A percentile compares a stretch with the other conserved stretches of the same genome.
Conservation (phyloP, 2,797 vertebrate genomes). For the Pitangus sulphuratus region DNA sequence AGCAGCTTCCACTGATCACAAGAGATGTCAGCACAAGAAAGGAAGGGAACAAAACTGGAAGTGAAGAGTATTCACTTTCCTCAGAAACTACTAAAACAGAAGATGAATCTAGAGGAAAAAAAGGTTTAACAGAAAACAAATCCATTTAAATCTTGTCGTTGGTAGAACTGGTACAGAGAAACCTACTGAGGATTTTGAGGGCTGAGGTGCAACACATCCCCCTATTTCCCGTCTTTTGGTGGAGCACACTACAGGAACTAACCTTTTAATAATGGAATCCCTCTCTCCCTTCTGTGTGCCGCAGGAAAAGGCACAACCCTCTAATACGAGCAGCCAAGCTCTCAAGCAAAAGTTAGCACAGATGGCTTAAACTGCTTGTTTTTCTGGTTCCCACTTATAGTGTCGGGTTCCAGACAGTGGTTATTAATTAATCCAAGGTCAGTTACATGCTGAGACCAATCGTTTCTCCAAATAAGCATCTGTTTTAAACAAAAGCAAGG, state of each 20-base stretch:
- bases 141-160: not conserved
- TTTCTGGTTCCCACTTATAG: not conserved
- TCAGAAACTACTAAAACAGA: not conserved
- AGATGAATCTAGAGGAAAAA: not conserved
- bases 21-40: not conserved
- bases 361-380: not conserved
- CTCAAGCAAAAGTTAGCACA: not conserved
- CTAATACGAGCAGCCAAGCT: not conserved
- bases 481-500: not conserved
- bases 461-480: not conserved
- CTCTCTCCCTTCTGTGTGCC: not conserved
- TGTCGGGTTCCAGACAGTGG: not conserved
- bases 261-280: not conserved
- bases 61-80: not conserved
- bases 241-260: not conserved
- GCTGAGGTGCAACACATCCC: not conserved
- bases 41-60: not conserved
- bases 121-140: not conserved
- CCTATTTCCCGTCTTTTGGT: not conserved
- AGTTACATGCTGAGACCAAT: not conserved
- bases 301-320: not conserved
- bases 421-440: slow-evolving; percentile 13
- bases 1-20: not conserved
- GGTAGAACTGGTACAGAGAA: not conserved
- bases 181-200: not conserved